phyloP scores from a whole-genome alignment of 1,140 invertebrate species.

The Ylistrum balloti region DNA sequence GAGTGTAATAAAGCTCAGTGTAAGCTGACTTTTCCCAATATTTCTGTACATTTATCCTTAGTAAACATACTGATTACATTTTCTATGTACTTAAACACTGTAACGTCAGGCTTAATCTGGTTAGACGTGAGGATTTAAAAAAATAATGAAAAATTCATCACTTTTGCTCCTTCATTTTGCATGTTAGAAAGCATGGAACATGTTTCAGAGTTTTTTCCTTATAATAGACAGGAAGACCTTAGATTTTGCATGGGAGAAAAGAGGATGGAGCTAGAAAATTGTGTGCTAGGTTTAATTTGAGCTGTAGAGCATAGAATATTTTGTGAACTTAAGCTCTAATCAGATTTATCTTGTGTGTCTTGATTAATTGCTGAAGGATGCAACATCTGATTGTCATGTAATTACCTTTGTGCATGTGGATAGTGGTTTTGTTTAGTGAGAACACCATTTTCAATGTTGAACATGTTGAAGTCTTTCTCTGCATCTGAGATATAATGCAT shows the following conservation, averaged over 20 bases:
- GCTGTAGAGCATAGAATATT: neutral
- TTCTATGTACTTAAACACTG: neutral
- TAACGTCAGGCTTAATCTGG: neutral
- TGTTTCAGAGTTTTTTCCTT: neutral
- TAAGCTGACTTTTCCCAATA: too few species aligned
- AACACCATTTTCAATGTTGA: neutral
- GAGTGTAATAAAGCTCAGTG: too few species aligned
- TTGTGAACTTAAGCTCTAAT: neutral
- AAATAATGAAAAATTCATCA: neutral
- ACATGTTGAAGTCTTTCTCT: too few species aligned
- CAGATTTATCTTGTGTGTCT: neutral
- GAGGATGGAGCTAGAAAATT: neutral
- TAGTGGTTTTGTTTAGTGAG: neutral
- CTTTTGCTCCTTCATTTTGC: neutral
- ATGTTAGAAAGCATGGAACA: constrained; percentile 24
- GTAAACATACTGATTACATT: neutral
- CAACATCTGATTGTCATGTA: neutral
- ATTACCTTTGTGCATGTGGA: neutral
- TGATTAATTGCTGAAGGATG: neutral
- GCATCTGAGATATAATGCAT: too few species aligned
- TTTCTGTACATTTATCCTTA: too few species aligned
- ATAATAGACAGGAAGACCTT: neutral
- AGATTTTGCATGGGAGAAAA: neutral
- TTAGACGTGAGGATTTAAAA: neutral
- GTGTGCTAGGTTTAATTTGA: neutral